Evolutionary conservation across 2,113 vertebrate species (phyloP), one percentile per base, ranked within the genome.

Genomic region (Cephalopholis sonnerati): DNA sequence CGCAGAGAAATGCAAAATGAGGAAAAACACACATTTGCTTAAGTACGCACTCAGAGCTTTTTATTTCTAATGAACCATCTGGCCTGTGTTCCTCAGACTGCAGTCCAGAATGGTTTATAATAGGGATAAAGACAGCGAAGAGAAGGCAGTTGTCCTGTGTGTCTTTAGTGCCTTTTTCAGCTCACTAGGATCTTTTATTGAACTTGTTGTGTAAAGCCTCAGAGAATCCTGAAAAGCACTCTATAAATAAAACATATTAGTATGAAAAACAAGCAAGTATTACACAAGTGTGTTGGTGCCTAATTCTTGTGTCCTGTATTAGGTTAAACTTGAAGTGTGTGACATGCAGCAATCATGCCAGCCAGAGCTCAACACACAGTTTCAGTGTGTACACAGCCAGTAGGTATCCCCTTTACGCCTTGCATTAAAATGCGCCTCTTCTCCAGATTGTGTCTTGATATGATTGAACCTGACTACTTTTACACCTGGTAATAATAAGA

Each of bases 1-100:
- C 59, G n/a, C 25, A 62, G 73, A 83, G 71, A 79, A 84, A 88
- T 82, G 87, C 46, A 57, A 84, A 84, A 84, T 25, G 61, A 70
- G 72, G 12, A 76, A 69, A 75, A 64, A 85, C 39, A 69, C 67
- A 63, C 69, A 72, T 90, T 85, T 77, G 79, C 63, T 83, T 92
- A 76, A 92, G 90, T 87, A 78, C 75, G 65, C 78, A 74, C 82
- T 84, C 65, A 62, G 74, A 79, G 83, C 82, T 74, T 89, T 91
- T 88, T 81, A 84, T 91, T 91, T 89, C 91, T 93, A 92, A 92
- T 94, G 86, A 92, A 85, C 85, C 85, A 91, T 91, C 91, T 93
- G 92, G 70, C 74, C 74, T 74, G 57, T 87, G 74, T 89, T 91
- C 69, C 63, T 93, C 81, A 67, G 54, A 81, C 82, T 87, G 77